Evolutionary conservation across 2,113 vertebrate genomes (phyloP).

Genomic region (Apodemus sylvaticus): DNA sequence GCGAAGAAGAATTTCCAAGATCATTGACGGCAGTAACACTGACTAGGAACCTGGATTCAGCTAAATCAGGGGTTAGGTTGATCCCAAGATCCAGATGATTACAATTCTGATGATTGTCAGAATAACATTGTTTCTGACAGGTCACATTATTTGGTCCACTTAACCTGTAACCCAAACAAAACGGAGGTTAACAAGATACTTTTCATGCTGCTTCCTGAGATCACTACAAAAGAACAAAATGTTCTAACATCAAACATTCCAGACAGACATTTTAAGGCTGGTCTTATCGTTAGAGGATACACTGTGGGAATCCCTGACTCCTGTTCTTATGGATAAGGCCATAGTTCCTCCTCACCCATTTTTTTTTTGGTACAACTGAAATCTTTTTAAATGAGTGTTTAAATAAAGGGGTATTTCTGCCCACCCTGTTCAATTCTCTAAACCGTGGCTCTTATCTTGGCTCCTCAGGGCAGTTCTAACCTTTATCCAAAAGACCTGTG

Average conservation of each 20-base stretch:
- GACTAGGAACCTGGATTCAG: conserved; percentile 77
- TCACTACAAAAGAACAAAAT: conserved; percentile 12
- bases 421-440: neutral
- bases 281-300: neutral
- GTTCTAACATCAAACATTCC: conserved; percentile 27
- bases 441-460: neutral
- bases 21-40: conserved; percentile 80
- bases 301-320: neutral
- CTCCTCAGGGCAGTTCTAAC: neutral
- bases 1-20: conserved; percentile 80
- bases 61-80: conserved; percentile 52
- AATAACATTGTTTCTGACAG: conserved; percentile 1
- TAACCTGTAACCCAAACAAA: conserved; percentile 79
- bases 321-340: neutral
- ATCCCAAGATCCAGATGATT: conserved; percentile 58
- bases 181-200: neutral
- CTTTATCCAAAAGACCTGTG: neutral
- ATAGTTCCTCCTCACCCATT: neutral
- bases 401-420: neutral
- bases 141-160: conserved; percentile 50
- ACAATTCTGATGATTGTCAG: neutral
- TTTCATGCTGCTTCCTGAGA: neutral
- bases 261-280: conserved; percentile 31
- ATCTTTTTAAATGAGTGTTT: neutral
- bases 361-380: neutral